Base-by-base conservation (phyloP, 2,113 vertebrate species). In the Clarias macrocephalus region DNA sequence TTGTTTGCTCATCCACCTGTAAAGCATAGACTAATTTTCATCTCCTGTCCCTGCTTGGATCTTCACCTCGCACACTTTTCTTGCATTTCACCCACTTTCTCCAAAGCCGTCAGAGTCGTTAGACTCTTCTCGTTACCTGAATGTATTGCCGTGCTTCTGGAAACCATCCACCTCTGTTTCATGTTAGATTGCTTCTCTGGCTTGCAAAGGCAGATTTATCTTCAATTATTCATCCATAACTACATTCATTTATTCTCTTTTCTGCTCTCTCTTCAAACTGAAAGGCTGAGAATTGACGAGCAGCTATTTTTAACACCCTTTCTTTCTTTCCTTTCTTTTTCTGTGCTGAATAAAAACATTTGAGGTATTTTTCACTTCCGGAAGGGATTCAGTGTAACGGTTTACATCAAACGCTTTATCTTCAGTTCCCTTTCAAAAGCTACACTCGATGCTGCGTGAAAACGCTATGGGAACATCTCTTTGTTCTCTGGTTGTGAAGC, bases 151-250 rank as follows among this genome's bases (percentile, higher is more conserved):
- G 28, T 30, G 80, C 84, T 77, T 68, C 75, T 68, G 72, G 70
- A 85, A 86, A 30, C 30, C 52, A 21, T 75, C 59, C 82, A 33
- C 52, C 33, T 57, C 85, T 84, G 68, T 66, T 66, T 83, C 82
- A 37, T 28, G 48, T 84, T 87, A 75, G 85, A 86, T 73, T 85
- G 65, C 60, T 82, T 82, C 81, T 56, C 84, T 82, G 48, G n/a
- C 77, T 77, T 59, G 82, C 76, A 82, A 66, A 57, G 54, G 87
- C 76, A 88, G 68, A 87, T 80, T 63, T 7, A 54, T 79, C 82
- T 88, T 90, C 87, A 90, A 90, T 90, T 86, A 88, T 90, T 90
- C 89, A 90, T 81, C 83, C 82, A 87, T 86, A 90, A 90, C 83
- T 82, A 82, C 68, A 13, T 87, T 90, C 87, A 82, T 88, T 88